phyloP scores from a whole-genome alignment of 2,113 vertebrate species.

The Amia ocellicauda region DNA sequence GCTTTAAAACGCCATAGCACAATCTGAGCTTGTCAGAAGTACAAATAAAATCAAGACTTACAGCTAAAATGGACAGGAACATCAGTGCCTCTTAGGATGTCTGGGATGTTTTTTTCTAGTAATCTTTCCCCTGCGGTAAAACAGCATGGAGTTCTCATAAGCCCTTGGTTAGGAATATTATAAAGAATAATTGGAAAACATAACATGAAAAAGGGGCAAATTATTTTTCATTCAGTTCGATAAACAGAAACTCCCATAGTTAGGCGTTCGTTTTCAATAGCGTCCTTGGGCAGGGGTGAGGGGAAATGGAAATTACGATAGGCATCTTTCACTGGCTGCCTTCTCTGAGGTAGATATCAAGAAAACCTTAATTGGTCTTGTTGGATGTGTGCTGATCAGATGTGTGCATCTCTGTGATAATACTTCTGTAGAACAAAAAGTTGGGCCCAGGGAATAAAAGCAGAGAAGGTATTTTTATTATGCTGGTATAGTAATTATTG shows the following conservation, averaged over 20 bases:
- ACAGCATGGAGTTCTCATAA: no score
- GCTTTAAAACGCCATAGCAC: conserved; percentile 10
- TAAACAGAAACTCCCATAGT: conserved; percentile 37
- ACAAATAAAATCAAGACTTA: neutral
- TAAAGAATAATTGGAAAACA: neutral
- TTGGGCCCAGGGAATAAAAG: conserved; percentile 44
- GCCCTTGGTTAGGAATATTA: neutral
- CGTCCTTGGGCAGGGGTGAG: neutral
- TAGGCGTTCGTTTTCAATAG: conserved; percentile 3
- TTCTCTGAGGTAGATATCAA: neutral
- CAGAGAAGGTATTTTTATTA: conserved; percentile 29
- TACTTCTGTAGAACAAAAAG: conserved; percentile 39
- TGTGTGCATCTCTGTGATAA: conserved; percentile 48
- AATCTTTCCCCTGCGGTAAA: no score
- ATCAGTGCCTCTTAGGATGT: neutral
- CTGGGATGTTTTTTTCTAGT: neutral
- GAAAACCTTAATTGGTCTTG: conserved; percentile 48
- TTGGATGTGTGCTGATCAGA: conserved; percentile 20
- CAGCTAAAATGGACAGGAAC: neutral
- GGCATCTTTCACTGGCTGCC: neutral
- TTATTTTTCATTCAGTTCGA: conserved; percentile 26
- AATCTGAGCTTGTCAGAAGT: neutral
- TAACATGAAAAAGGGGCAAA: neutral
- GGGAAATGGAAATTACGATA: neutral
- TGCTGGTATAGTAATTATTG: conserved; percentile 53